These are phyloP conservation scores for Geopemphigus sp. DNA, from an alignment of 1,140 invertebrate species.

Conservation along the genomic window DNA sequence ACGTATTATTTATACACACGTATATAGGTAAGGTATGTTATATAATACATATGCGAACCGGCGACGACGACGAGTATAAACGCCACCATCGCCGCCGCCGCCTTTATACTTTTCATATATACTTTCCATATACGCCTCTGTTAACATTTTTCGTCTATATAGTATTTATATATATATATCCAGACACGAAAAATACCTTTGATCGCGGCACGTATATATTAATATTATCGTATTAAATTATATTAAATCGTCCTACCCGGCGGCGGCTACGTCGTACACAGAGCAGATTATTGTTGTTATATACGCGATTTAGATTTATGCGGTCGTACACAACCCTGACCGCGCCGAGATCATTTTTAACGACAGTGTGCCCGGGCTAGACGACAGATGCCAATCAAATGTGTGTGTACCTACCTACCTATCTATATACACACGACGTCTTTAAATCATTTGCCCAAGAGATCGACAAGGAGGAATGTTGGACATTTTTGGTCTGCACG, in stretches of 20 bases:
- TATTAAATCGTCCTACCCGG: background rate
- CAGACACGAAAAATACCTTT: conserved; percentile 40
- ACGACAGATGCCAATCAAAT: conserved; percentile 49
- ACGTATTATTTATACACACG: background rate
- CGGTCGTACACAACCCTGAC: conserved; percentile 29
- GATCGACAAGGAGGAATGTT: conserved; percentile 12
- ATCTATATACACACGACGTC: background rate
- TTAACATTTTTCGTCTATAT: conserved; percentile 45
- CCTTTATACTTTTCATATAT: background rate
- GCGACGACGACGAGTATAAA: conserved; percentile 19
- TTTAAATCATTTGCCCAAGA: conserved; percentile 36
- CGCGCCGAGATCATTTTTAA: conserved; percentile 45
- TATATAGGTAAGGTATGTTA: background rate
- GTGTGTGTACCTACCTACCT: background rate
- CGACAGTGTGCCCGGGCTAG: conserved; percentile 41
- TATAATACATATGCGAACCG: conserved; percentile 2
- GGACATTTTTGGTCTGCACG: conserved; percentile 48
- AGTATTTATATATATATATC: too few relatives aligned
- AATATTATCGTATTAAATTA: conserved; percentile 19
- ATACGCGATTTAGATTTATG: conserved; percentile 47
- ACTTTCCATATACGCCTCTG: conserved; percentile 36
- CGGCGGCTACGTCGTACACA: background rate
- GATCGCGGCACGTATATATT: conserved; percentile 21
- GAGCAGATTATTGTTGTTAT: conserved; percentile 1
- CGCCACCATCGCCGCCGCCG: conserved; percentile 7